phyloP scores from a whole-genome alignment of 2,113 vertebrate species.

The Chionodraco myersi region DNA sequence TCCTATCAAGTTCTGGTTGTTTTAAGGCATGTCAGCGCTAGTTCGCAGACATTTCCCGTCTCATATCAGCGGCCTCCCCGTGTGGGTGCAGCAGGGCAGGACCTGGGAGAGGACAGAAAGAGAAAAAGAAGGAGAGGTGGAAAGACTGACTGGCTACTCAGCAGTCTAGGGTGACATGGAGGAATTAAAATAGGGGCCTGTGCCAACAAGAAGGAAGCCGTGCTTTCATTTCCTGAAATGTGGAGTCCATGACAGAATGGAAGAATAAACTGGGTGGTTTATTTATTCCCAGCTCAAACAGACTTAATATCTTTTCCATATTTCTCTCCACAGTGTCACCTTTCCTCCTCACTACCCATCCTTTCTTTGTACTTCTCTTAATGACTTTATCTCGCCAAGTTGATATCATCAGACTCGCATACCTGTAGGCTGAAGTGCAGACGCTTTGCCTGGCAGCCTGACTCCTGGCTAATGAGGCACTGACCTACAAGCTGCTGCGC shows the following conservation, averaged over 20 bases:
- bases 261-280: constrained; percentile 25
- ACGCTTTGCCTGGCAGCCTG: constrained; percentile 16
- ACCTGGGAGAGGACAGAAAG: constrained; percentile 12
- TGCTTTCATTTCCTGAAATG: constrained; percentile 60
- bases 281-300: constrained; percentile 37
- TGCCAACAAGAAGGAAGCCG: constrained; percentile 48
- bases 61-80: constrained; percentile 36
- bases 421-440: constrained; percentile 35
- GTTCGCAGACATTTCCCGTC: constrained; percentile 64
- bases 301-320: constrained; percentile 9
- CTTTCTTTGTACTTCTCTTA: constrained; percentile 3
- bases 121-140: constrained; percentile 15
- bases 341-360: background rate
- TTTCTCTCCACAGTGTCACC: background rate
- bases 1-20: constrained; percentile 28
- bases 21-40: constrained; percentile 44
- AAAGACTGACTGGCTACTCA: constrained; percentile 38
- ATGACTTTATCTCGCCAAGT: background rate
- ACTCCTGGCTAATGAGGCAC: constrained; percentile 66
- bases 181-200: constrained; percentile 4
- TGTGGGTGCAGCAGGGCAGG: constrained; percentile 37
- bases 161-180: constrained; percentile 25
- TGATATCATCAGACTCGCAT: constrained; percentile 1
- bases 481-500: constrained; percentile 62
- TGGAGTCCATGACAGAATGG: constrained; percentile 54